Conservation (phyloP, 1,140 invertebrate species). For the Arctopsyche grandis region DNA sequence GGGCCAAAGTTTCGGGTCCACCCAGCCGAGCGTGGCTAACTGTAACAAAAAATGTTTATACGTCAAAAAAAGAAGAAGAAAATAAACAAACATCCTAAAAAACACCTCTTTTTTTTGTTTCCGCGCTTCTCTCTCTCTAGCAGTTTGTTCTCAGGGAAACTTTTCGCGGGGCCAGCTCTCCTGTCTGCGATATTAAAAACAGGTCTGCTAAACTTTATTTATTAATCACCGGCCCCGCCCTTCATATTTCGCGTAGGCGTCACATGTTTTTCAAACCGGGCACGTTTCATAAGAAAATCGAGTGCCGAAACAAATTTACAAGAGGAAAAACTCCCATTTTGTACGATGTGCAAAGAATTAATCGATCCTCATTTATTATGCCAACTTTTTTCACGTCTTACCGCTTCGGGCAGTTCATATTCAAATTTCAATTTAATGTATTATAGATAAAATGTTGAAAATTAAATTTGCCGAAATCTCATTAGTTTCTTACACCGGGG, state of each 20-base stretch:
- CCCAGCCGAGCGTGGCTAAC: constrained; percentile 22
- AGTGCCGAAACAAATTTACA: constrained; percentile 1
- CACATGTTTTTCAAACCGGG: neutral
- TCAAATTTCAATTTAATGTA: too few species aligned
- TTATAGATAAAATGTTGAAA: too few species aligned
- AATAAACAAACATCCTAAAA: neutral
- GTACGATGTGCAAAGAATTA: neutral
- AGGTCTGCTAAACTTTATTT: constrained; percentile 11
- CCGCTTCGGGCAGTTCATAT: too few species aligned
- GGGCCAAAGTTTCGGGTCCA: constrained; percentile 34
- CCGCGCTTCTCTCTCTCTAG: neutral
- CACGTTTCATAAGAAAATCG: constrained; percentile 10
- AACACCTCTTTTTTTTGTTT: neutral
- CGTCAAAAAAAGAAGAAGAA: neutral
- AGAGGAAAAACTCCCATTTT: neutral
- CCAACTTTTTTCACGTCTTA: too few species aligned
- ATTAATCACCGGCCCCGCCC: constrained; percentile 14
- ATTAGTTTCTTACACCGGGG: too few species aligned
- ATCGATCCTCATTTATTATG: too few species aligned
- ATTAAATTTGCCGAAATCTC: too few species aligned
- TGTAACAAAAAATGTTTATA: constrained; percentile 41
- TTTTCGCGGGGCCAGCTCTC: neutral
- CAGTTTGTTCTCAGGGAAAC: constrained; percentile 2
- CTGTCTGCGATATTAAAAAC: constrained; percentile 19
- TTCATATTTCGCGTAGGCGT: neutral